Evolutionary conservation across 2,797 vertebrate genomes (phyloP).

Genomic region (Melanotaenia boesemani): DNA sequence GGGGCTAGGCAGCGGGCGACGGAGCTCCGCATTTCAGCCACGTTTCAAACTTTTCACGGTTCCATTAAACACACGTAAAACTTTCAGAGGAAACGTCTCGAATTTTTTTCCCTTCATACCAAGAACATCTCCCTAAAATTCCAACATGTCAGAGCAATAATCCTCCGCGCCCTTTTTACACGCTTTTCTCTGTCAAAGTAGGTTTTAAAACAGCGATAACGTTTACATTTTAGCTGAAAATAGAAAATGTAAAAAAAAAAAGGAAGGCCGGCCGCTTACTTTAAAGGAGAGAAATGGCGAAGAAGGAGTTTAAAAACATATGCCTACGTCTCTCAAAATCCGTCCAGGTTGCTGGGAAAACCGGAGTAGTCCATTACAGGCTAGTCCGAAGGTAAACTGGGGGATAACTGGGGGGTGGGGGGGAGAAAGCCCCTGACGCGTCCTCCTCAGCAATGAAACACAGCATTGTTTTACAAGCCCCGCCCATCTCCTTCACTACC

Average conservation of each 20-base stretch:
- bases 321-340: slow-evolving; percentile 82
- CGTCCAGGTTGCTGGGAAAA: slow-evolving; percentile 80
- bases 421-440: slow-evolving; percentile 75
- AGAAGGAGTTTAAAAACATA: slow-evolving; percentile 61
- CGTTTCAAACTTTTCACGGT: slow-evolving; percentile 85
- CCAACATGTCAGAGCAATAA: slow-evolving; percentile 8
- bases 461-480: slow-evolving; percentile 90
- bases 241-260: background rate
- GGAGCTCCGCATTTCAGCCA: slow-evolving; percentile 69
- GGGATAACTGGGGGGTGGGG: slow-evolving; percentile 67
- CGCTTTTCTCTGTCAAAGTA: slow-evolving; percentile 55
- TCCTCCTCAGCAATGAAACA: slow-evolving; percentile 90
- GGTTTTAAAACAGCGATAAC: slow-evolving; percentile 34
- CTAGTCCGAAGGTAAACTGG: slow-evolving; percentile 87
- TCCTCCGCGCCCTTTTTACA: slow-evolving; percentile 74
- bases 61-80: slow-evolving; percentile 69
- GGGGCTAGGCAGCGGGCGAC: slow-evolving; percentile 45
- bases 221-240: slow-evolving; percentile 10
- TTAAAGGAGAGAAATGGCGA: slow-evolving; percentile 75
- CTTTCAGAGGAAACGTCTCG: slow-evolving; percentile 66
- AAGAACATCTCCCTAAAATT: background rate
- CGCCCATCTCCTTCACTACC: slow-evolving; percentile 72
- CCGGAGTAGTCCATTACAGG: slow-evolving; percentile 88
- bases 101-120: background rate
- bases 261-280: slow-evolving; percentile 80